Evolutionary conservation across 2,888 invertebrate species (phyloP), one percentile per base, ranked within the genome.

Genomic region (Slavum lentiscoides): DNA sequence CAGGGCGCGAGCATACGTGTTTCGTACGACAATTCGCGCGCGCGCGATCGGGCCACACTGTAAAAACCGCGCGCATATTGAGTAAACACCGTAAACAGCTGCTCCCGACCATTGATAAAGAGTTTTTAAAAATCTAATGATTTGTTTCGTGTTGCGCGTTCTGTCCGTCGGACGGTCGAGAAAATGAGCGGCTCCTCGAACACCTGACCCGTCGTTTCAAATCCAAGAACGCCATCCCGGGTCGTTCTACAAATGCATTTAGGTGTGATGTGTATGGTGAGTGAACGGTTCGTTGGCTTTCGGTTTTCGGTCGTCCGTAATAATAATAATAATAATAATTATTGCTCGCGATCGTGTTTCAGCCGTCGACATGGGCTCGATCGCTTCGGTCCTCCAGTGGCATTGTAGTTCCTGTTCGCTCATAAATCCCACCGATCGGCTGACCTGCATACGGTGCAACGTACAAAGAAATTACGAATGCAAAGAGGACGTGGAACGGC

Each of bases 321-420:
- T 55, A 53, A 53, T 53, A 43, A 43, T 43, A 43, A 49, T 49
- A 49, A 49, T 49, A 11, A 49, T 49, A 9, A 43, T 43, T 43
- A 43, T 43, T 43, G 6, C 11, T 49, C 19, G 55, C 19, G 4
- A 19, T 19, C 19, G 55, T 66, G 37, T 77, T 70, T 2, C 23
- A 77, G 77, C 62, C 70, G 70, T 21, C 43, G 83, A 83, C 83
- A 95, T 95, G 95, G 95, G 95, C 89, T 94, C 94, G 88, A 94
- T 94, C 89, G 94, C 94, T 89, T 95, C 95, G 88, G 94, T 95
- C 89, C 91, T 95, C 88, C 95, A 95, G 90, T 95, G 94, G 94
- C 93, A 94, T 89, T 95, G 95, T 90, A 91, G 91, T 88, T 91
- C 91, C 88, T 95, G 95, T 89, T 91, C 92, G 88, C 91, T 93